Base-by-base conservation (phyloP, 1,140 invertebrate genomes). In the Callitettix versicolor region DNA sequence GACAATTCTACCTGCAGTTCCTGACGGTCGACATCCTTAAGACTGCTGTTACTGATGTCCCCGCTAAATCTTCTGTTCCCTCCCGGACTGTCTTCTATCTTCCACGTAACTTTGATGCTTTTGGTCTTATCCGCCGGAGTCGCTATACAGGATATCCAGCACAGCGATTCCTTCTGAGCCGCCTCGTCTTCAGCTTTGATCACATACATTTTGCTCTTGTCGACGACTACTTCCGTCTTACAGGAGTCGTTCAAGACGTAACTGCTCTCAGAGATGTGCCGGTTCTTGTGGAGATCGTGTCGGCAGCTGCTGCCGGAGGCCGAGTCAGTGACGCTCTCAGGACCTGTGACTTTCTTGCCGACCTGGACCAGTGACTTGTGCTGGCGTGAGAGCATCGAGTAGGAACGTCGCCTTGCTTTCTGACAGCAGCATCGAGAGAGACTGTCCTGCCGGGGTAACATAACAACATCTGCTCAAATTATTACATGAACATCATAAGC, bases 1-100 rank as follows among this genome's bases (percentile, higher is more conserved):
- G 65, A 65, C 17, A 73, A 58, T 60, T 73, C 72, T 41, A 71
- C 70, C 55, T 69, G 64, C 2, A 73, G 60, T 2, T 65, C 68
- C 1, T 60, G 63, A 11, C 57, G 54, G 53, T 73, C 71, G 2
- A 71, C 64, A 53, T 71, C 67, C 46, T 61, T 67, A 20, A 73
- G 57, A 51, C 70, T 72, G 41, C 66, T 69, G 60, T 73, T 73
- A 55, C 68, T 71, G 48, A 73, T 70, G 43, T 59, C 38, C 24
- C 38, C 12, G 14, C 24, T 11, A 30, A 43, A 22, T 38, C 42
- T 12, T 44, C 26, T 14, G 34, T 47, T 21, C 30, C 24, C 14
- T 20, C 36, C 21, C 48, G 7, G 26, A 3, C 15, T 20, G 20
- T 22, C 18, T 5, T 41, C 18, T 3, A 15, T 41, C 40, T 49